Evolutionary conservation across 53 echinoderm and acorn worm species (phyloP), one percentile per base, ranked within the genome.

Genomic region (Glandiceps talaboti): DNA sequence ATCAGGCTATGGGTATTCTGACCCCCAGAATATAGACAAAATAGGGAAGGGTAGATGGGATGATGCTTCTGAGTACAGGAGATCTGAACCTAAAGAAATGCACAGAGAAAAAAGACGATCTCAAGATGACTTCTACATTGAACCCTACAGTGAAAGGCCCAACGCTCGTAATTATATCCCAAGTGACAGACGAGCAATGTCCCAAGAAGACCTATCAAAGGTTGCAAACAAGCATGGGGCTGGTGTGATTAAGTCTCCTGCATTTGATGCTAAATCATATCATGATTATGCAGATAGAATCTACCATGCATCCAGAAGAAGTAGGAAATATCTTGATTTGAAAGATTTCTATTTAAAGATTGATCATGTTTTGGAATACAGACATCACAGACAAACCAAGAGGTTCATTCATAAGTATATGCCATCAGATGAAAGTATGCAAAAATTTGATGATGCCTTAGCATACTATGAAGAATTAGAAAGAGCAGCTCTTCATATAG

Each of bases 401-500:
- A 80, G 84, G 1, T 74, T 84, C 31, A 86, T 75, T 30, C 84
- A 88, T 30, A 89, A 91, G 45, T 91, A 91, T 80, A 74, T 91
- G 78, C 91, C 91, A 27, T 82, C 83, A 33, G 74, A 76, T 32
- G 73, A 30, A 1, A 88, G 88, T 79, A 80, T 91, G 79, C 88
- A 88, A 27, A 81, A 79, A 30, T 91, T 91, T 76, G 86, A 91
- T 32, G 81, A 82, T 31, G 83, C 89, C 28, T 83, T 91, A 28
- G 85, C 88, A 64, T 84, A 89, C 72, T 91, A 85, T 76, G 78
- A 78, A 30, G 91, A 91, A 79, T 78, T 91, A 73, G 91, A 91
- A 45, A 88, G 82, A 84, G 89, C 89, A n/a, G 82, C 75, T 45
- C 6, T 20, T 14, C 32, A 74, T 1, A 75, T 79, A 33, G 91